phyloP scores from a whole-genome alignment of 1,140 invertebrate species.

The Arion vulgaris region DNA sequence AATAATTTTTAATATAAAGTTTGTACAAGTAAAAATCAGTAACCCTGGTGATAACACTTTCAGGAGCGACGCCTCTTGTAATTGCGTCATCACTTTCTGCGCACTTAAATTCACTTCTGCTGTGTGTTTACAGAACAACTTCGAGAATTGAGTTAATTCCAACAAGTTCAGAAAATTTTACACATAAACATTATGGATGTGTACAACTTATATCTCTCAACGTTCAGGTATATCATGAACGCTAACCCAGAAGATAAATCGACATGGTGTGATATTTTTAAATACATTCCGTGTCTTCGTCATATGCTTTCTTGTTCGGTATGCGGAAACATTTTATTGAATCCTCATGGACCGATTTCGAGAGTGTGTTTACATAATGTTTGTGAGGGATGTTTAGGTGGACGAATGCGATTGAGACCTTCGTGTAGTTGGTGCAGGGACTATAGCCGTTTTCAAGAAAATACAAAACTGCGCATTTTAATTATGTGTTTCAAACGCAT shows the following conservation, averaged over 20 bases:
- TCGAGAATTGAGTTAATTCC: background rate
- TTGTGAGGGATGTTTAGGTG: slow-evolving; percentile 85
- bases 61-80: background rate
- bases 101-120: background rate
- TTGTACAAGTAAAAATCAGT: no score
- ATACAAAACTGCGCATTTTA: slow-evolving; percentile 84
- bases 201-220: slow-evolving; percentile 86
- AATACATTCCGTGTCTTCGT: slow-evolving; percentile 86
- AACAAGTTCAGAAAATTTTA: background rate
- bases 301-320: slow-evolving; percentile 91
- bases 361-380: slow-evolving; percentile 91
- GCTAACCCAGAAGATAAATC: slow-evolving; percentile 80
- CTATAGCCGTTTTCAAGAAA: slow-evolving; percentile 86
- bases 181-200: slow-evolving; percentile 80
- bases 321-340: slow-evolving; percentile 85
- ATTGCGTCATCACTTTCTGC: slow-evolving; percentile 9
- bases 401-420: slow-evolving; percentile 87
- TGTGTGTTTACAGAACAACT: background rate
- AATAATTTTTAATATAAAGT: no score
- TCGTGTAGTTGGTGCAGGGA: slow-evolving; percentile 89
- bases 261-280: slow-evolving; percentile 85
- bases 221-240: slow-evolving; percentile 84
- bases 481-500: slow-evolving; percentile 90
- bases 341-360: slow-evolving; percentile 85
- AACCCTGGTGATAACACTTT: background rate